Conservation (phyloP, 2,113 vertebrate species). For the Phalacrocorax aristotelis region DNA sequence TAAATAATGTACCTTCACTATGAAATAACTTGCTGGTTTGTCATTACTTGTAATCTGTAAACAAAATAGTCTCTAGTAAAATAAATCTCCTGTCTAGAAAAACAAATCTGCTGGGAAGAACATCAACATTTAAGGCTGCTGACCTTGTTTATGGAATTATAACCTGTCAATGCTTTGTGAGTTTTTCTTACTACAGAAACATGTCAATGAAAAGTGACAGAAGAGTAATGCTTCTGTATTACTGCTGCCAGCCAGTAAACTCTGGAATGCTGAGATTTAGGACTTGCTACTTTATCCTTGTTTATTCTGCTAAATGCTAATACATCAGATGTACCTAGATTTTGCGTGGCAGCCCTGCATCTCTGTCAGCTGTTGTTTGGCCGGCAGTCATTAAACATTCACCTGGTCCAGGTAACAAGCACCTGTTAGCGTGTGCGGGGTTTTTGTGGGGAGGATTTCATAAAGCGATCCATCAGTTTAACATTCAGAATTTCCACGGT, state of each 20-base stretch:
- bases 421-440: neutral
- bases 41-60: neutral
- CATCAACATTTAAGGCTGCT: neutral
- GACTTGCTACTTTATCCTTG: neutral
- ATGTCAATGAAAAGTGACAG: neutral
- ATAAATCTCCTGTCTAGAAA: neutral
- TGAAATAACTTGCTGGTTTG: neutral
- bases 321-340: accelerated
- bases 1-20: neutral
- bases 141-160: neutral
- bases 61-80: neutral
- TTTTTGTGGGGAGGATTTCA: neutral
- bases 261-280: neutral
- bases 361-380: neutral
- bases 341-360: neutral
- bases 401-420: neutral
- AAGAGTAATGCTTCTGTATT: neutral
- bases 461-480: accelerated
- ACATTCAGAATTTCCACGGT: accelerated
- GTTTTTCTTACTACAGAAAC: neutral
- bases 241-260: neutral
- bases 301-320: neutral
- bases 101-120: neutral
- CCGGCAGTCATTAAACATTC: neutral
- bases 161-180: neutral